Percentiles rank a stretch among this genome's conserved stretches.
These are phyloP conservation scores for Centropristis striata DNA, from an alignment of 2,113 vertebrate genomes.

Conservation along the genomic window DNA sequence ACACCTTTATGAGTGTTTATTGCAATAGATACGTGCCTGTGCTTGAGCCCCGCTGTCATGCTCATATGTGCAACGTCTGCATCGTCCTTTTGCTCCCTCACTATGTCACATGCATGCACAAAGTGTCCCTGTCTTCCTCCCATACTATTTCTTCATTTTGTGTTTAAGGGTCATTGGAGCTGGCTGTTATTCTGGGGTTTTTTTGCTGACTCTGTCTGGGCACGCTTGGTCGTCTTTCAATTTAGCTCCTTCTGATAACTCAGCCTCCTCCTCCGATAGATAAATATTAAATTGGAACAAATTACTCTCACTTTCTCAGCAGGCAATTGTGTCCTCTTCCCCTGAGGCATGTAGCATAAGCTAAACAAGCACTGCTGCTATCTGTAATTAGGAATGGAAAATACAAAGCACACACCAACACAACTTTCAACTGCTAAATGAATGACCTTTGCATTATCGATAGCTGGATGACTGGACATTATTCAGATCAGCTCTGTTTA, in stretches of 20 bases:
- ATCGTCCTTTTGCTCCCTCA: not conserved
- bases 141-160: not conserved
- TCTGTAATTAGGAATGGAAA: slow-evolving; percentile 62
- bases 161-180: slow-evolving; percentile 50
- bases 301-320: slow-evolving; percentile 73
- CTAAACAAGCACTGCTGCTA: slow-evolving; percentile 56
- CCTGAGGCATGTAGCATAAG: slow-evolving; percentile 50
- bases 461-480: slow-evolving; percentile 54
- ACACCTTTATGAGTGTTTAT: not conserved
- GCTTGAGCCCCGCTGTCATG: not conserved
- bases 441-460: slow-evolving; percentile 55
- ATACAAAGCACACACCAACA: slow-evolving; percentile 39
- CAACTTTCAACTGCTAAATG: slow-evolving; percentile 41
- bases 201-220: slow-evolving; percentile 67
- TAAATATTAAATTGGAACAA: slow-evolving; percentile 83
- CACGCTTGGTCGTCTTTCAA: slow-evolving; percentile 75
- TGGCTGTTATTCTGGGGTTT: slow-evolving; percentile 34
- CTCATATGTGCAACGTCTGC: slow-evolving; percentile 2
- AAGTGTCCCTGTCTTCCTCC: not conserved
- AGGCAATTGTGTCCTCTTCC: slow-evolving; percentile 58
- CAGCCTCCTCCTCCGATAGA: slow-evolving; percentile 69
- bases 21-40: not conserved
- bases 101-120: not conserved
- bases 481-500: slow-evolving; percentile 37
- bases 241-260: slow-evolving; percentile 76